Base-by-base conservation (phyloP, 1,140 invertebrate species). In the Lepidostoma basale region DNA sequence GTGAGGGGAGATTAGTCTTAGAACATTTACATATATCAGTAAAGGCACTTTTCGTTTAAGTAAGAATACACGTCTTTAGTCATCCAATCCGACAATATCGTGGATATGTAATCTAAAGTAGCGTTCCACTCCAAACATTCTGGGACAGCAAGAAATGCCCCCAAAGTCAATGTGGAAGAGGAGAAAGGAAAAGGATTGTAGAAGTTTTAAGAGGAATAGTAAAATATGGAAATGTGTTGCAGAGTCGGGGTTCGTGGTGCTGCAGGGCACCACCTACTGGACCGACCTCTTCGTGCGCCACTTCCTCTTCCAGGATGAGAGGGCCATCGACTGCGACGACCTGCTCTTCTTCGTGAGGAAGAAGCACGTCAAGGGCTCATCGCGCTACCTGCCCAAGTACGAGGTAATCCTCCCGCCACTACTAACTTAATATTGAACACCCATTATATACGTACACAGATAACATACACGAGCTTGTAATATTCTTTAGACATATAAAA, bases 291-390 rank as follows among this genome's bases (percentile, higher is more conserved):
- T 98, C 82, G 92, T 97, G 42, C 86, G 94, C 4, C 93, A 98
- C 84, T 98, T 98, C 79, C 82, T 98, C 6, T 96, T 96, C 76
- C 92, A 95, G 85, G 85, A 86, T 73, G 84, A 86, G 75, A 87
- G 88, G 74, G 88, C 90, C 40, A 95, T 94, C 67, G 93, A 95
- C 78, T 90, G 93, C 75, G 96, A 98, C 83, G 97, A 98, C 79
- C 86, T 98, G 74, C 80, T 98, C 47, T 98, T 98, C 82, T 98
- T 98, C 83, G 94, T 98, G 18, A 86, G 95, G 58, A 97, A 97
- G 78, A 92, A 92, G 75, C 92, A 92, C 78, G 89, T 93, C 30
- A 95, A 94, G 79, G 91, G 90, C 36, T 91, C 90, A 52, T 91
- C 91, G 45, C 86, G 91, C 72, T 92, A 93, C 78, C 84, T 94